These are phyloP conservation scores for Hypotaenidia okinawae DNA, from an alignment of 2,797 vertebrate genomes.

Conservation along the genomic window DNA sequence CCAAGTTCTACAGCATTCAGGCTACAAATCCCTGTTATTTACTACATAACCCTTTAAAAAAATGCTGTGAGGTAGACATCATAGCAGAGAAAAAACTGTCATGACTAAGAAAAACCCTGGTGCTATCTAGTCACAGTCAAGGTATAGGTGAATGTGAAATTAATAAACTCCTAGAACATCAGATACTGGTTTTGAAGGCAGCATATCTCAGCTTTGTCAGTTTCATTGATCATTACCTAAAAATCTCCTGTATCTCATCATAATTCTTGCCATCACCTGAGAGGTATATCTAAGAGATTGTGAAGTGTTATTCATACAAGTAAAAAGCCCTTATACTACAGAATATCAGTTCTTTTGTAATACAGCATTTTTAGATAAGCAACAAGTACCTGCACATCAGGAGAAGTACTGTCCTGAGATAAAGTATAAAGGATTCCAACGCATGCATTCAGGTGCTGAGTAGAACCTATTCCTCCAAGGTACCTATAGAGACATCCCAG, in stretches of 20 bases:
- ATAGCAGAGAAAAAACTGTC: neutral
- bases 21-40: neutral
- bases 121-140: neutral
- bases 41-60: neutral
- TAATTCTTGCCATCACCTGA: neutral
- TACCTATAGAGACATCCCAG: slow-evolving; percentile 89
- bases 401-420: slow-evolving; percentile 93
- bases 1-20: neutral
- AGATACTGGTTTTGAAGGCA: neutral
- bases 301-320: neutral
- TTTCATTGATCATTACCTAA: neutral
- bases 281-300: neutral
- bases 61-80: neutral
- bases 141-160: neutral
- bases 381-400: slow-evolving; percentile 89
- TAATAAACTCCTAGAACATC: neutral
- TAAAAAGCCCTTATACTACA: neutral
- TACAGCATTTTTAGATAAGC: neutral
- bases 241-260: neutral
- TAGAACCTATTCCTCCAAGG: slow-evolving; percentile 85
- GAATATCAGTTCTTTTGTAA: neutral
- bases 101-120: neutral
- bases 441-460: slow-evolving; percentile 88
- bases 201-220: neutral
- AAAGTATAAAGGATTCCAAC: slow-evolving; percentile 90